A percentile compares a stretch with the other conserved stretches of the same genome.
phyloP scores from a whole-genome alignment of 2,888 invertebrate species.

The Lochmaea crataegi region DNA sequence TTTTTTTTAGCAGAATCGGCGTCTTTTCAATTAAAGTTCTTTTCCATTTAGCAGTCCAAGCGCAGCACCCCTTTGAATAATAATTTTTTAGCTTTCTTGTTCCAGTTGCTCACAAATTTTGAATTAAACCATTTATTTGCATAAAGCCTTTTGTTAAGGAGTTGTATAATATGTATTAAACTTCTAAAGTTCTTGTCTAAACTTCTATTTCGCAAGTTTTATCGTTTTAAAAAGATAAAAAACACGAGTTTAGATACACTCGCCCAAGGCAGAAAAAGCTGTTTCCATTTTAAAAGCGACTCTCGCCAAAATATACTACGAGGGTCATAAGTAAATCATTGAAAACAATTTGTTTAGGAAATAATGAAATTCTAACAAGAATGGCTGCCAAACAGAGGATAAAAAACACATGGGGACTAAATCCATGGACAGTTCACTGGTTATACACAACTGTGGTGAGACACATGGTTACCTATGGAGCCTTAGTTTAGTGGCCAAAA shows the following conservation, averaged over 20 bases:
- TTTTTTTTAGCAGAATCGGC: neutral
- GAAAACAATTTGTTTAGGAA: neutral
- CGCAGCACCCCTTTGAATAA: slow-evolving; percentile 48
- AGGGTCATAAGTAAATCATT: neutral
- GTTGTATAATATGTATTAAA: slow-evolving; percentile 47
- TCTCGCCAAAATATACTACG: neutral
- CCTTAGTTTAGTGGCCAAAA: too few species aligned
- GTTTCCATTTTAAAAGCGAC: neutral
- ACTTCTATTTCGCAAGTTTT: slow-evolving; percentile 45
- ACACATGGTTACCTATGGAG: too few species aligned
- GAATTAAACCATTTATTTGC: slow-evolving; percentile 53
- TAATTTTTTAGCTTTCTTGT: slow-evolving; percentile 51
- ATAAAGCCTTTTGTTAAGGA: slow-evolving; percentile 50
- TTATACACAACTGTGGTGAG: too few species aligned
- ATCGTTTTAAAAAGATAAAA: slow-evolving; percentile 42
- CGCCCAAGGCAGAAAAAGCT: neutral
- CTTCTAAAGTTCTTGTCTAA: slow-evolving; percentile 45
- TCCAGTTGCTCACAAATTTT: slow-evolving; percentile 48
- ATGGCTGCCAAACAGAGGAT: too few species aligned
- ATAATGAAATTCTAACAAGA: too few species aligned
- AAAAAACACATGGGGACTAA: too few species aligned
- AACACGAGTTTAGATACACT: slow-evolving; percentile 39
- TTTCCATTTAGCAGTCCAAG: slow-evolving; percentile 29
- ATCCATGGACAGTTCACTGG: too few species aligned
- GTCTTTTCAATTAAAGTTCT: slow-evolving; percentile 31